phyloP scores from a whole-genome alignment of 1,140 invertebrate species.

The Episyrphus balteatus region DNA sequence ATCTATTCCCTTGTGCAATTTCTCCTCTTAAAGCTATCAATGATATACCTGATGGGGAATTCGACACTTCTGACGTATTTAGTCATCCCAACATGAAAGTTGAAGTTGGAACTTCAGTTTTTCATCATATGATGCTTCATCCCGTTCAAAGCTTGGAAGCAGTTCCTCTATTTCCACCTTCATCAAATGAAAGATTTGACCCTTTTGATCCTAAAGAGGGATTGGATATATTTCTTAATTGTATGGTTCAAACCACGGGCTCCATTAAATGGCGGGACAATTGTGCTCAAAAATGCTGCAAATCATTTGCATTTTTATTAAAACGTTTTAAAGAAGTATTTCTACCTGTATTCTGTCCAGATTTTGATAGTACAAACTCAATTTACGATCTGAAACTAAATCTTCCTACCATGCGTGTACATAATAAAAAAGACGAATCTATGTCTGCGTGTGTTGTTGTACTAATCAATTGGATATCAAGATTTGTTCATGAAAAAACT shows the following conservation, averaged over 20 bases:
- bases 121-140: slow-evolving; percentile 55
- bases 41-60: slow-evolving; percentile 39
- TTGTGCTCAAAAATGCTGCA: slow-evolving; percentile 58
- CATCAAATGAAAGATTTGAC: slow-evolving; percentile 73
- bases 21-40: slow-evolving; percentile 41
- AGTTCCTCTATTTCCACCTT: slow-evolving; percentile 69
- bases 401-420: slow-evolving; percentile 46
- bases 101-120: slow-evolving; percentile 46
- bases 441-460: slow-evolving; percentile 70
- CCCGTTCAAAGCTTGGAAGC: slow-evolving; percentile 71
- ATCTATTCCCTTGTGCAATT: slow-evolving; percentile 80
- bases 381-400: slow-evolving; percentile 81
- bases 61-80: slow-evolving; percentile 45
- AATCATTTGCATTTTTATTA: slow-evolving; percentile 82
- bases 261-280: slow-evolving; percentile 88
- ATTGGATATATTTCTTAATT: slow-evolving; percentile 78
- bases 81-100: slow-evolving; percentile 49
- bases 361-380: slow-evolving; percentile 71
- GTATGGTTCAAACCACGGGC: slow-evolving; percentile 78
- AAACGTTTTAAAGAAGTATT: slow-evolving; percentile 88
- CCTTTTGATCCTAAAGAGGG: slow-evolving; percentile 81
- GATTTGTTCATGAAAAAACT: slow-evolving; percentile 57
- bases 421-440: slow-evolving; percentile 44
- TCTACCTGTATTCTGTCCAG: slow-evolving; percentile 80
- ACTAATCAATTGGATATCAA: slow-evolving; percentile 81